Base-by-base conservation (phyloP, 2,113 vertebrate species). In the Baryphthengus martii region DNA sequence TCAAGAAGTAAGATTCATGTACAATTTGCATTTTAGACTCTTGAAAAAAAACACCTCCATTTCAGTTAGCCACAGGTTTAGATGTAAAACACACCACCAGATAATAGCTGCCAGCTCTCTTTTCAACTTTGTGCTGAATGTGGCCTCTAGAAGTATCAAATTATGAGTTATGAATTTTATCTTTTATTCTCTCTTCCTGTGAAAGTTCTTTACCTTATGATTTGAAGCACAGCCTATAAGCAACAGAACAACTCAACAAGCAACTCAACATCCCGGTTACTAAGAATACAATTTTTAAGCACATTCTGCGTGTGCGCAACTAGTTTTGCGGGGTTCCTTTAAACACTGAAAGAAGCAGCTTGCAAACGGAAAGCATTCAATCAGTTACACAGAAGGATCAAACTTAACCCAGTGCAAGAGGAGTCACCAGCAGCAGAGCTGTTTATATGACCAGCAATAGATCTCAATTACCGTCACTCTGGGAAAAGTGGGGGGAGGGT, bases 401-500 rank as follows among this genome's bases (percentile, higher is more conserved):
- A 84, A 74, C 77, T 71, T 35, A 59, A 89, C 17, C 59, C 65
- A 37, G 4, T 16, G 62, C 44, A 70, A 23, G n/a, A 79, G n/a
- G 25, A 62, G 40, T 33, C 58, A 45, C 20, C 18, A 42, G 45
- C 79, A 89, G 35, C 0, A 5, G 71, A 63, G 81, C 35, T 88
- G 85, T 21, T 93, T 89, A 83, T 80, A 83, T 23, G 59, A 59
- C n/a, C 16, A 71, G 75, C 56, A 65, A 50, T 24, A 62, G 21
- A 87, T 56, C 68, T 81, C 86, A 63, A 42, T 75, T 37, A 50
- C 24, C 59, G 76, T 16, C 80, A 40, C 61, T 50, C 85, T 79
- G 81, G 93, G 73, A 87, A 90, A 87, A 89, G 72, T 13, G 40
- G 88, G 79, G 94, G 92, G 56, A 95, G 93, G 93, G 91, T 97